These are phyloP conservation scores for Ptychobarbus kaznakovi DNA, from an alignment of 2,797 vertebrate genomes.

Conservation along the genomic window DNA sequence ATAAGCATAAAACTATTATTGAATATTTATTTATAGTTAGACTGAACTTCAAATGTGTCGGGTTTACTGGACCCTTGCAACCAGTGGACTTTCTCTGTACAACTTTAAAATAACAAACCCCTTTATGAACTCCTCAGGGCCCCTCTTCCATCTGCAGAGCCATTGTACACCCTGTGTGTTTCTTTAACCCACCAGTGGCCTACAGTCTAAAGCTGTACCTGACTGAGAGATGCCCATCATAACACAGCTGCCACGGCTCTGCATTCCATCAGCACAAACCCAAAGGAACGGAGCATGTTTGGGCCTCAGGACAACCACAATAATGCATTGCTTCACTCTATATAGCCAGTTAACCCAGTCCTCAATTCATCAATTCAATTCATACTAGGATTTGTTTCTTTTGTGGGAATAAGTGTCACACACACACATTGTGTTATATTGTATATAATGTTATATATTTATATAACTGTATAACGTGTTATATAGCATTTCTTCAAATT, in stretches of 20 bases:
- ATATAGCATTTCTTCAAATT: not conserved
- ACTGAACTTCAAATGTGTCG: not conserved
- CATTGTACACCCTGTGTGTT: not conserved
- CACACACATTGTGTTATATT: not conserved
- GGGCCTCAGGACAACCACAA: constrained; percentile 50
- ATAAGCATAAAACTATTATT: not conserved
- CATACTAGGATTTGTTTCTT: constrained; percentile 18
- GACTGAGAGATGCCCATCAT: constrained; percentile 40
- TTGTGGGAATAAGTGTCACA: not conserved
- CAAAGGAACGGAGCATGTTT: constrained; percentile 50
- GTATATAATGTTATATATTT: not conserved
- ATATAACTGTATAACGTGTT: not conserved
- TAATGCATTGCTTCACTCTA: constrained; percentile 66
- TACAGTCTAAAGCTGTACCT: constrained; percentile 46
- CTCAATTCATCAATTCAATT: constrained; percentile 39
- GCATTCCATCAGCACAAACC: constrained; percentile 39
- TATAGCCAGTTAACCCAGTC: constrained; percentile 68
- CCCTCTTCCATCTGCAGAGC: not conserved
- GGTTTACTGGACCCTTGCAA: not conserved
- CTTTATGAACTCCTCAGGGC: constrained; percentile 3
- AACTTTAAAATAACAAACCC: not conserved
- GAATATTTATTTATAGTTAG: not conserved
- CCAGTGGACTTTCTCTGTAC: not conserved
- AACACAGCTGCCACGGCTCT: constrained; percentile 61
- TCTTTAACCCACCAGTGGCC: not conserved